Percentiles rank a stretch among this genome's conserved stretches.
phyloP scores from a whole-genome alignment of 2,888 invertebrate species.

The Glomeris marginata region DNA sequence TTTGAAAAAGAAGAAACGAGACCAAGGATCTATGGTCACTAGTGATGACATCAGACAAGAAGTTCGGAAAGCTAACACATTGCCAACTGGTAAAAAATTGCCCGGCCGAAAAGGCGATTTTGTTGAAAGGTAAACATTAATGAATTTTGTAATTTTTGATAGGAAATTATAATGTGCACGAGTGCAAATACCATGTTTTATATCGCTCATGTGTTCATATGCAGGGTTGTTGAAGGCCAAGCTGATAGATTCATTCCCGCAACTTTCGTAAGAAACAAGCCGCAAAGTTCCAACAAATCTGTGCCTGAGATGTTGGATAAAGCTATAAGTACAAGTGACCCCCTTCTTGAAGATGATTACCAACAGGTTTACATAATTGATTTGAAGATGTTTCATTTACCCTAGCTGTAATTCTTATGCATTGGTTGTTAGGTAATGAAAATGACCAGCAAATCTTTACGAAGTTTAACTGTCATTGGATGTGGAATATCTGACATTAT shows the following conservation, averaged over 20 bases:
- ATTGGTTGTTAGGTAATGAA: constrained; percentile 2
- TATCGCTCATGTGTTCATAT: neutral
- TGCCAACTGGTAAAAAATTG: too few relatives aligned
- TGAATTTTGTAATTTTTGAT: too few relatives aligned
- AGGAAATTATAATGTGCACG: neutral
- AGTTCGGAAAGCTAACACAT: neutral
- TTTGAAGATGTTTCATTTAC: neutral
- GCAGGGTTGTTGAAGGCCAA: neutral
- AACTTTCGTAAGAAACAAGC: neutral
- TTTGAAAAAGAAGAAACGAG: neutral
- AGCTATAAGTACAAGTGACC: constrained; percentile 2
- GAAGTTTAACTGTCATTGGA: constrained; percentile 9
- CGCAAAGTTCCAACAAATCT: neutral
- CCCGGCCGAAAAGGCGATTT: too few relatives aligned
- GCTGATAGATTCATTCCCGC: neutral
- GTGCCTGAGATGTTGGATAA: neutral
- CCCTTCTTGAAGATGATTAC: constrained; percentile 4
- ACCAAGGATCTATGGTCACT: neutral
- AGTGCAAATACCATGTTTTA: neutral
- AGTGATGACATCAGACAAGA: constrained; percentile 1
- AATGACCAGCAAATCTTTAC: constrained; percentile 2
- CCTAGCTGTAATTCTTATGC: neutral
- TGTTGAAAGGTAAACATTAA: too few relatives aligned
- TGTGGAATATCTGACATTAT: constrained; percentile 9
- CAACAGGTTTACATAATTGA: neutral